Evolutionary conservation across 2,113 vertebrate species (phyloP), one percentile per base, ranked within the genome.

Genomic region (Carollia perspicillata): DNA sequence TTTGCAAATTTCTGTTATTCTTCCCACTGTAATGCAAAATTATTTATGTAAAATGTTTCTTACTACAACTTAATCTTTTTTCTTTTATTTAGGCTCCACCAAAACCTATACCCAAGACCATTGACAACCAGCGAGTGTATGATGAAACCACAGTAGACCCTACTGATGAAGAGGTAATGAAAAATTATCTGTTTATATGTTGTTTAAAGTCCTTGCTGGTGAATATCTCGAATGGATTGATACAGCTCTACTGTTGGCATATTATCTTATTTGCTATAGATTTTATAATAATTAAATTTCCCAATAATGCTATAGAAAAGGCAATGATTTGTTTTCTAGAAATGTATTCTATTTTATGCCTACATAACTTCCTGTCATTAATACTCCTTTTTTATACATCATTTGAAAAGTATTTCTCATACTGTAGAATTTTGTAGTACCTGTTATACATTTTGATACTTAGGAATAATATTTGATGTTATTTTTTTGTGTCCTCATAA

Each of bases 121-220:
- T 99, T 97, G 99, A 99, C 97, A 99, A 99, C 97, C 99, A 99
- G 96, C 98, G 99, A 90, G 98, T 99, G 2, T 99, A 99, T 81
- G 99, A 99, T 23, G 99, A 99, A 98, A 99, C 99, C 7, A 99
- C 98, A 58, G 99, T 99, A 22, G 99, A 99, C 95, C 99, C 99
- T 84, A 98, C 99, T 65, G 99, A 99, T 95, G 99, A 99, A 97
- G 99, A 99, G 99, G 99, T 99, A 98, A 96, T 85, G n/a, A 60
- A 79, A 79, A 89, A 26, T 89, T 60, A 49, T 84, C 16, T 95
- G 9, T 65, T 86, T 22, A n/a, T 75, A 26, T 87, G 26, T 86
- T 28, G 5, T 58, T 88, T 89, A 68, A 93, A 88, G 6, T 69
- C 74, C 35, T 79, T 18, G 14, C 37, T 90, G 6, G 26, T 79